phyloP scores from a whole-genome alignment of 1,140 invertebrate species.

The Camponotus floridanus region DNA sequence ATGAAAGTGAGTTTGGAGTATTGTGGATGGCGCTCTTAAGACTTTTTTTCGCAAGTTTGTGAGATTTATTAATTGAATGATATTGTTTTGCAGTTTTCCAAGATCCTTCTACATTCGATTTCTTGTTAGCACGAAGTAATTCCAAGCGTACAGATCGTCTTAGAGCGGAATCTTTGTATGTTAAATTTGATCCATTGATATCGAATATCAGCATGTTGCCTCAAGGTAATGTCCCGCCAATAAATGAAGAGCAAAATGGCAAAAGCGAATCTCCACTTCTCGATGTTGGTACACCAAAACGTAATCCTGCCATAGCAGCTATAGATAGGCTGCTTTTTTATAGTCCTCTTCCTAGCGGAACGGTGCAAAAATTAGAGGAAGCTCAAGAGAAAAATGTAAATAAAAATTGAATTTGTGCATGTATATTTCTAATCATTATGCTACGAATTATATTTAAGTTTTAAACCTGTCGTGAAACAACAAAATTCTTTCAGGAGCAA shows the following conservation, averaged over 20 bases:
- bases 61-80: constrained; percentile 24
- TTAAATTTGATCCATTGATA: constrained; percentile 88
- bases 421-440: not conserved
- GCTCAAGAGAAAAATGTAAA: constrained; percentile 77
- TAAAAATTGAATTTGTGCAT: not conserved
- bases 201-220: constrained; percentile 83
- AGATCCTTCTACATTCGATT: constrained; percentile 83
- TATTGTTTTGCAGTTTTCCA: constrained; percentile 80
- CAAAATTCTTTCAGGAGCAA: constrained; percentile 57
- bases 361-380: constrained; percentile 73
- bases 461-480: not conserved
- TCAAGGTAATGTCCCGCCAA: constrained; percentile 76
- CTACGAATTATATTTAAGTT: too few relatives aligned
- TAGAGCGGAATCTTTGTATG: constrained; percentile 87
- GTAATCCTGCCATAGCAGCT: constrained; percentile 82
- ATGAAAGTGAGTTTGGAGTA: constrained; percentile 74
- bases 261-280: constrained; percentile 71
- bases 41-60: not conserved
- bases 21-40: not conserved
- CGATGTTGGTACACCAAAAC: constrained; percentile 76
- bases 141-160: constrained; percentile 77
- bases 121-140: constrained; percentile 76
- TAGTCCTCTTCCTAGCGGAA: constrained; percentile 75
- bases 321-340: constrained; percentile 85
- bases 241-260: constrained; percentile 78